These are phyloP conservation scores for Loripinus fragilis DNA, from an alignment of 2,888 invertebrate species.

Conservation along the genomic window DNA sequence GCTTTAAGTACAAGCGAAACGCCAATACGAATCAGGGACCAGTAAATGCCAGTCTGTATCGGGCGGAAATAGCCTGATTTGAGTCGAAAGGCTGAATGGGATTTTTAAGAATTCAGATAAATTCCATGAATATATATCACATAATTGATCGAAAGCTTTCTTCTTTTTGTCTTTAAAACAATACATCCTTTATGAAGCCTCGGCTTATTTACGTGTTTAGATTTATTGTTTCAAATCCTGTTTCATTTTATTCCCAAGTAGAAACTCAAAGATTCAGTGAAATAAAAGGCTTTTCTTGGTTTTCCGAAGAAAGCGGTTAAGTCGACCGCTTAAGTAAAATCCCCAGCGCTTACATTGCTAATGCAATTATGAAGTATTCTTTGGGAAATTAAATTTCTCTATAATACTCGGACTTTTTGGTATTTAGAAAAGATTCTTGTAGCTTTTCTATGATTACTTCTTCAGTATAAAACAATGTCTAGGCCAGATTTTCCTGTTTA, in stretches of 20 bases:
- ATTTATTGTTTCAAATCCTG: constrained; percentile 51
- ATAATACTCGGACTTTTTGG: constrained; percentile 62
- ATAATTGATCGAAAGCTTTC: constrained; percentile 59
- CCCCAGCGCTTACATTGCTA: constrained; percentile 50
- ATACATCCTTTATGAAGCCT: constrained; percentile 48
- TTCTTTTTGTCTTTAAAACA: constrained; percentile 46
- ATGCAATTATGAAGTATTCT: constrained; percentile 66
- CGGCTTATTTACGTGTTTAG: constrained; percentile 49
- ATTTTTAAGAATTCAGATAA: constrained; percentile 46
- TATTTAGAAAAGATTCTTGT: constrained; percentile 62
- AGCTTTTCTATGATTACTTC: constrained; percentile 56
- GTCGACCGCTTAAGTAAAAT: constrained; percentile 52
- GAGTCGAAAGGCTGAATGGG: constrained; percentile 39
- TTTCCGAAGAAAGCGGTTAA: constrained; percentile 42
- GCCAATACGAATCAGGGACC: constrained; percentile 47
- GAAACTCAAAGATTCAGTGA: constrained; percentile 45
- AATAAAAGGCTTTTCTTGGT: constrained; percentile 45
- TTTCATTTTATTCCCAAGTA: constrained; percentile 52
- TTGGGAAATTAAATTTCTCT: constrained; percentile 65
- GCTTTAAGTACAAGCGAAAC: constrained; percentile 39
- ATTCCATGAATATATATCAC: constrained; percentile 61
- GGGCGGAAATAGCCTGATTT: constrained; percentile 57
- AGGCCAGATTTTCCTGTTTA: not conserved
- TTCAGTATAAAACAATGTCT: constrained; percentile 43
- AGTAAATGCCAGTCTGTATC: constrained; percentile 52